Conservation (phyloP, 2,888 invertebrate species). For the Operophtera brumata region DNA sequence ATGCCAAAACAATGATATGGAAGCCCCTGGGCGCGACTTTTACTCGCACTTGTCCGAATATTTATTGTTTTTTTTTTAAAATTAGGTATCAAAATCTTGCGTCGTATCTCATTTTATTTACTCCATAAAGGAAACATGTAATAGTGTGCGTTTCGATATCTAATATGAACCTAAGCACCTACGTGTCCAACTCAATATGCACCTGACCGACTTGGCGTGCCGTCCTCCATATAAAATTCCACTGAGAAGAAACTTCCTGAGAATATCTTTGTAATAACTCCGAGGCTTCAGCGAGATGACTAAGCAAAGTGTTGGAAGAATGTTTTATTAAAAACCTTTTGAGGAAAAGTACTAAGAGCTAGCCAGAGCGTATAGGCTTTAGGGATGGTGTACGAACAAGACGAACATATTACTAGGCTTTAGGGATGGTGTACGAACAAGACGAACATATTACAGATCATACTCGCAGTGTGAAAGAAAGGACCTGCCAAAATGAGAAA, state of each 20-base stretch:
- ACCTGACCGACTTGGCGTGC: slow-evolving; percentile 9
- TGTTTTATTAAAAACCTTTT: slow-evolving; percentile 22
- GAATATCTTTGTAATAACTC: slow-evolving; percentile 31
- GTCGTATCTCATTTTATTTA: neutral
- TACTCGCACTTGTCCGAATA: too few relatives aligned
- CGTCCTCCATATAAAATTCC: slow-evolving; percentile 20
- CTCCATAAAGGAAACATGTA: too few relatives aligned
- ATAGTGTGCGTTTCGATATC: neutral
- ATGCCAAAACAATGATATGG: too few relatives aligned
- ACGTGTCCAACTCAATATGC: slow-evolving; percentile 15
- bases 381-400: neutral
- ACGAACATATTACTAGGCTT: neutral
- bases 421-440: neutral
- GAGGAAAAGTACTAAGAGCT: neutral
- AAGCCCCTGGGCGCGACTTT: too few relatives aligned
- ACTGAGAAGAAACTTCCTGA: slow-evolving; percentile 20
- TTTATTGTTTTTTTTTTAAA: neutral
- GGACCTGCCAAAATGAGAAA: too few relatives aligned
- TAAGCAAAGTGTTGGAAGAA: slow-evolving; percentile 21
- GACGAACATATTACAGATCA: too few relatives aligned
- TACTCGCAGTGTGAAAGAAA: too few relatives aligned
- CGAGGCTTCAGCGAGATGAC: slow-evolving; percentile 23
- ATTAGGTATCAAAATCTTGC: neutral
- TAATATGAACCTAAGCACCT: slow-evolving; percentile 5
- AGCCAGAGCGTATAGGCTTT: neutral